Base-by-base conservation (phyloP, 2,797 vertebrate genomes). In the Gephyroberyx darwinii region DNA sequence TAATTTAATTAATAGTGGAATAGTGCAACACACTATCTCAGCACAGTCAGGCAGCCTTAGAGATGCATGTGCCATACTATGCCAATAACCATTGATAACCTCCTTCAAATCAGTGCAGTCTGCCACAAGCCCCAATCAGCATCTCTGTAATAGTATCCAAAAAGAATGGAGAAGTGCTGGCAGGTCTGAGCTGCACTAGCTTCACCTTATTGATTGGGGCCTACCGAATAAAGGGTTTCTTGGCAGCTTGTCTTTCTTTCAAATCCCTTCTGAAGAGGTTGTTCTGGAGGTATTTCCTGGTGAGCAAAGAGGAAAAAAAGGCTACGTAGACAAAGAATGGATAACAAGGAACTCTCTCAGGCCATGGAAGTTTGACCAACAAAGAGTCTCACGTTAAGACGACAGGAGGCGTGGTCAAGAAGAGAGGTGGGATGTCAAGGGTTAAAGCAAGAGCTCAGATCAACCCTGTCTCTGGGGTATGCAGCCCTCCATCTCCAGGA, bases 401-500 rank as follows among this genome's bases (percentile, higher is more conserved):
- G 22, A 57, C 5, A 6, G 62, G 41, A 74, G 0, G 14, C 20
- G 19, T 8, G 6, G 1, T 3, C 2, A 33, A 1, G 6, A 20
- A 1, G 33, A 20, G 19, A 37, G 9, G 3, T 0, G 2, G 4
- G 19, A 6, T 10, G 19, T 70, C 3, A 52, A 22, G 61, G 3
- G 12, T 17, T 10, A 26, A 26, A 26, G 26, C 26, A 67, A 58
- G 68, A 69, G 14, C 9, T 43, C 12, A 5, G 65, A 47, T 94
- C 86, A 97, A n/a, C 94, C 93, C 48, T 91, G 91, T 83, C 95
- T 96, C 83, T 94, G 93, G 2, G 97, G 97, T 64, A 99, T 94
- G 83, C 98, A 99, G 9, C 98, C 98, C 88, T 99, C 98, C 96
- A 99, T 98, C 88, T 99, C 98, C 68, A 99, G 90, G 70, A 99